Evolutionary conservation across 1,140 invertebrate genomes (phyloP).

Genomic region (Brachionus angularis): DNA sequence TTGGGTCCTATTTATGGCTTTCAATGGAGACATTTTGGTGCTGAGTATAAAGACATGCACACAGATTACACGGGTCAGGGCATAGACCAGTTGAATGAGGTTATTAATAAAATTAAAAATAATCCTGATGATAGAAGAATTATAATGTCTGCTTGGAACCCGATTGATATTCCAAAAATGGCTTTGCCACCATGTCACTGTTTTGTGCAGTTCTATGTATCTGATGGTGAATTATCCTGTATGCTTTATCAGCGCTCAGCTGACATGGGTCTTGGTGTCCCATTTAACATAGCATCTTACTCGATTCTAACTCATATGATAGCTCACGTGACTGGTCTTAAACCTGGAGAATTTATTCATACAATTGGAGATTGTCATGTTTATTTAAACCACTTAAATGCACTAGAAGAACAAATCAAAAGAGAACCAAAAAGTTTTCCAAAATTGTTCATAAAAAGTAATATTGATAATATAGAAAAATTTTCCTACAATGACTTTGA

Average conservation of each 20-base stretch:
- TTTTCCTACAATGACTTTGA: slow-evolving; percentile 85
- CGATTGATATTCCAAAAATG: slow-evolving; percentile 70
- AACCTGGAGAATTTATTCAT: slow-evolving; percentile 92
- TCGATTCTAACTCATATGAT: slow-evolving; percentile 90
- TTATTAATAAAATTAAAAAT: slow-evolving; percentile 70
- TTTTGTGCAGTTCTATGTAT: slow-evolving; percentile 89
- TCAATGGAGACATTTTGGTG: slow-evolving; percentile 97
- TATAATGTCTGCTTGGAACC: slow-evolving; percentile 93
- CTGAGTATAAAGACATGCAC: slow-evolving; percentile 78
- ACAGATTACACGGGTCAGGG: slow-evolving; percentile 80
- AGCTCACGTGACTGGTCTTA: slow-evolving; percentile 82
- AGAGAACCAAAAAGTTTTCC: slow-evolving; percentile 79
- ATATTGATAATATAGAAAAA: slow-evolving; percentile 69
- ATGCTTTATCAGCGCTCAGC: slow-evolving; percentile 93
- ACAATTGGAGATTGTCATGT: slow-evolving; percentile 94
- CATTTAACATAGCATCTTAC: slow-evolving; percentile 98
- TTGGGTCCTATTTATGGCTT: slow-evolving; percentile 61
- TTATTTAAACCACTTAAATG: slow-evolving; percentile 83
- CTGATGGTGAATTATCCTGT: slow-evolving; percentile 73
- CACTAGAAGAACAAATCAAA: slow-evolving; percentile 76
- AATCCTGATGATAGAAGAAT: slow-evolving; percentile 80
- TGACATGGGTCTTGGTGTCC: slow-evolving; percentile 95
- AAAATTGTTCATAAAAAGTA: slow-evolving; percentile 68
- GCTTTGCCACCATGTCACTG: slow-evolving; percentile 95
- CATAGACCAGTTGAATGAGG: slow-evolving; percentile 77